phyloP scores from a whole-genome alignment of 2,797 vertebrate genomes.

The Macroramphosus scolopax region DNA sequence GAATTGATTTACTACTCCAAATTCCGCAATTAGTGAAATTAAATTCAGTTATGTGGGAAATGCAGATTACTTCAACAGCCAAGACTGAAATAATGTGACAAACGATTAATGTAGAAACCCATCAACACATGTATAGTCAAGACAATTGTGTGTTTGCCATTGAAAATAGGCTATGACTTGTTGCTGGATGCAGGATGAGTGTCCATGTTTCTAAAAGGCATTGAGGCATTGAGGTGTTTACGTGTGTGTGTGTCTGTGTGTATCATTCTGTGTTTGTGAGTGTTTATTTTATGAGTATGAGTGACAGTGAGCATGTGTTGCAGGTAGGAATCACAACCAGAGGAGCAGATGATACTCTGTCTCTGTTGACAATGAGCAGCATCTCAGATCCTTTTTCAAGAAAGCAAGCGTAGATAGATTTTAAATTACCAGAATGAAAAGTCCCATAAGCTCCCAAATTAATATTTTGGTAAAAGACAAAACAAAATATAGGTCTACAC shows the following conservation, averaged over 20 bases:
- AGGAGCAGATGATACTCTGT: conserved; percentile 33
- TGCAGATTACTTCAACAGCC: conserved; percentile 23
- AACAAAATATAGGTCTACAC: conserved; percentile 54
- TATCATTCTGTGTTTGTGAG: background rate
- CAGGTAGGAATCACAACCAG: conserved; percentile 30
- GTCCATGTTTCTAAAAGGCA: conserved; percentile 25
- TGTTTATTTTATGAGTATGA: conserved; percentile 7
- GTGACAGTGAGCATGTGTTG: conserved; percentile 38
- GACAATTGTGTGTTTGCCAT: conserved; percentile 32
- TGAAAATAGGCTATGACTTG: conserved; percentile 20
- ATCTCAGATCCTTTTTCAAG: conserved; percentile 3
- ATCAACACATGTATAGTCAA: conserved; percentile 19
- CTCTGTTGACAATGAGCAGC: conserved; percentile 28
- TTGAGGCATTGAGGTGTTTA: conserved; percentile 11
- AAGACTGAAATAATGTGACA: conserved; percentile 22
- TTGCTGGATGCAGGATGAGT: conserved; percentile 12
- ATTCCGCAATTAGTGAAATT: conserved; percentile 33
- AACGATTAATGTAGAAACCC: conserved; percentile 6
- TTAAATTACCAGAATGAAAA: too few relatives aligned
- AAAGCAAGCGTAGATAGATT: too few relatives aligned
- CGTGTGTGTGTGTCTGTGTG: background rate
- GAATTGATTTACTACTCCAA: conserved; percentile 27
- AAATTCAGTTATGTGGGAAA: conserved; percentile 46
- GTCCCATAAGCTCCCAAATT: too few relatives aligned
- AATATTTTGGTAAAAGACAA: too few relatives aligned